Evolutionary conservation across 2,888 invertebrate species (phyloP), one percentile per base, ranked within the genome.

Genomic region (Apotomis betuletana): DNA sequence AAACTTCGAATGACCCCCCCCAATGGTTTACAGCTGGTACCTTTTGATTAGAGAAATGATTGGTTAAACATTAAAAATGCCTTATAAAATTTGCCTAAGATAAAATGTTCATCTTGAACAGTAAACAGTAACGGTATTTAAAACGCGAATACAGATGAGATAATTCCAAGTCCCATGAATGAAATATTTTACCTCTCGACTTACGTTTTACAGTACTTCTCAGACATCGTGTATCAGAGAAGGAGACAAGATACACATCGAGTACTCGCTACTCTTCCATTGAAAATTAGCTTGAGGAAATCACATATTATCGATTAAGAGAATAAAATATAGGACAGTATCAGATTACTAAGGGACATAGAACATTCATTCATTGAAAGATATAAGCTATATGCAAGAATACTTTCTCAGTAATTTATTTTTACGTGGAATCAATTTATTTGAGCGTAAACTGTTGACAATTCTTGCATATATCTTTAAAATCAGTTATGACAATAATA

Each of bases 231-330:
- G 49, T 46, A 46, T 41, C 58, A 67, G 13, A 71, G 60, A 71
- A 61, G 58, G 58, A 68, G 68, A 82, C 74, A 77, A 74, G 38
- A 59, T n/a, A 64, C 49, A 87, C 82, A 85, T 81, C 81, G 73
- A 86, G 77, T 79, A 83, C 79, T 80, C 78, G 81, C 84, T 85
- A 83, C 81, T 82, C 77, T 80, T 75, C 77, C 74, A 77, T 77
- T 74, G 73, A 78, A 74, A 79, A 60, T 52, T 44, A 41, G 60
- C 44, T 59, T 27, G 4, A 44, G 51, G 52, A 75, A 65, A 64
- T 67, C 10, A 73, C 65, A 73, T 61, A 70, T 63, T 52, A 60
- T 68, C 60, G 55, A 64, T 70, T 52, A n/a, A 71, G 51, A 57
- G 61, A 75, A 57, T 69, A 78, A 49, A 46, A 13, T 38, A 57